Conservation (phyloP, 2,113 vertebrate species). For the Ammodytes dubius region DNA sequence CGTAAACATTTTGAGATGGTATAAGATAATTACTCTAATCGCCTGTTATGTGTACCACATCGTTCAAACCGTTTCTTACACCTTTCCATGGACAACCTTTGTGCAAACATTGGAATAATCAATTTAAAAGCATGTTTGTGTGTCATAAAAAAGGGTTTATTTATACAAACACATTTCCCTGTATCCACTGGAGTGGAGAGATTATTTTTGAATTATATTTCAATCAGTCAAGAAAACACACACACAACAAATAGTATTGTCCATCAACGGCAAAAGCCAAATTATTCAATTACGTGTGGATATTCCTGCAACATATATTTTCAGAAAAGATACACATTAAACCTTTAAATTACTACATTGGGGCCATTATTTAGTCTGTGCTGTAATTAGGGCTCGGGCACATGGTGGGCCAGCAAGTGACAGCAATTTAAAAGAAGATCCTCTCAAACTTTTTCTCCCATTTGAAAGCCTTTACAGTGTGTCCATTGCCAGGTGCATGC, state of each 20-base stretch:
- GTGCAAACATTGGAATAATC: neutral
- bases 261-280: neutral
- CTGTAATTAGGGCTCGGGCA: constrained; percentile 8
- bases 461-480: constrained; percentile 49
- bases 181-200: neutral
- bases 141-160: neutral
- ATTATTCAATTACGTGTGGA: neutral
- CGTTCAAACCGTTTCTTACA: neutral
- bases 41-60: constrained; percentile 21
- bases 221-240: neutral
- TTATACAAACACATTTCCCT: neutral
- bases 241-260: neutral
- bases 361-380: constrained; percentile 9
- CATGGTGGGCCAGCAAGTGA: constrained; percentile 38
- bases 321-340: neutral
- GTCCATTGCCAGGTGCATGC: constrained; percentile 62
- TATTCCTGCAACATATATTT: neutral
- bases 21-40: constrained; percentile 14
- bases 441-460: constrained; percentile 51
- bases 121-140: constrained; percentile 2
- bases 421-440: constrained; percentile 61
- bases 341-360: neutral
- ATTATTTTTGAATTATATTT: neutral
- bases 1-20: neutral
- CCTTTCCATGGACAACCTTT: neutral